Base-by-base conservation (phyloP, 23 tunicate genomes). In the Phallusia fumigata region DNA sequence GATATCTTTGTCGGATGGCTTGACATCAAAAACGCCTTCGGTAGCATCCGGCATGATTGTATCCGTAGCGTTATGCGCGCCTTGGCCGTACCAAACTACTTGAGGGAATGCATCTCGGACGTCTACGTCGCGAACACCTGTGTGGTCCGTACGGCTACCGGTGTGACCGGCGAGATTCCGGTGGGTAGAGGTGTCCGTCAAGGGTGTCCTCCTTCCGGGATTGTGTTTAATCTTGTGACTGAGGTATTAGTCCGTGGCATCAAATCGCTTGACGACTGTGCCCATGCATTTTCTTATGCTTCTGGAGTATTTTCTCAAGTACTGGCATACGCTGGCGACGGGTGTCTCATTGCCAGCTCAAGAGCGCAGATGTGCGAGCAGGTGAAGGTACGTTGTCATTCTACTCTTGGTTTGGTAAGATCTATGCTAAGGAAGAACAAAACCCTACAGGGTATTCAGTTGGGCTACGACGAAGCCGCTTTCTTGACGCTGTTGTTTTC, bases 291-390 rank as follows among this genome's bases (percentile, higher is more conserved):
- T 18, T 32, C 35, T 31, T 78, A 73, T 22, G 64, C 81, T 0
- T 15, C 64, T 13, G 72, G 30, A 34, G 45, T 32, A 16, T 31
- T 51, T 1, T 21, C 12, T 0, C 64, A 78, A 31, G 81, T 78
- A 0, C 65, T 78, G 34, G 81, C 81, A 40, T 78, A 78, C 30
- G 81, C 81, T n/a, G 81, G 36, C 30, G 81, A 78, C 64, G 19
- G 18, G 81, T 47, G 64, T 8, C 28, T 78, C 15, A 19, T 78
- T 0, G 64, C 81, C 0, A 74, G 16, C 10, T 33, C 40, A 19
- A 24, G 78, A 19, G 78, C 40, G 45, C 78, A 74, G 78, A 11
- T 74, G 78, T 35, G 40, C 45, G 10, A 33, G 40, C 78, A 74
- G 78, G 33, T 74, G 12, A 35, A 33, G 78, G 78, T 74, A 33